Conservation (phyloP, 2,113 vertebrate species). For the Carassius auratus region DNA sequence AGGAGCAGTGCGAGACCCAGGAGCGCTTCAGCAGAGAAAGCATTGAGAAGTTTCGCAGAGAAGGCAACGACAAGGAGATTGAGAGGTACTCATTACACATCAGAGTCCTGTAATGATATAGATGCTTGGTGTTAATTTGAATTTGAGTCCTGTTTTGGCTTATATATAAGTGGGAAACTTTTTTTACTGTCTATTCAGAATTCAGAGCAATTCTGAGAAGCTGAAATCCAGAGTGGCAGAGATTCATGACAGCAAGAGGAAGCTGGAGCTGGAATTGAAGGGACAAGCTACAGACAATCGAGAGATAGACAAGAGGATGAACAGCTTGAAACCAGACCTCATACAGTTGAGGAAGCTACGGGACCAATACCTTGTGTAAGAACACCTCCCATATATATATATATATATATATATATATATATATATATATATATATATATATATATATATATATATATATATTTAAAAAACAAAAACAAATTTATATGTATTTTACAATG, state of each 20-base stretch:
- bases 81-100: constrained; percentile 80
- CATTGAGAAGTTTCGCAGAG: constrained; percentile 95
- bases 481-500: neutral
- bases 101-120: neutral
- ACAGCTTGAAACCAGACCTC: constrained; percentile 99
- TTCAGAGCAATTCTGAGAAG: constrained; percentile 97
- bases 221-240: constrained; percentile 97
- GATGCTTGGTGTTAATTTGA: neutral
- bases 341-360: constrained; percentile 98
- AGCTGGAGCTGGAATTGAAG: constrained; percentile 94
- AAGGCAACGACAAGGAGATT: constrained; percentile 98
- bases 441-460: too few relatives aligned
- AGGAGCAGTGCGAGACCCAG: constrained; percentile 98
- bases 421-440: too few relatives aligned
- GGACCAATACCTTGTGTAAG: constrained; percentile 98
- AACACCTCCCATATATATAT: constrained; percentile 1
- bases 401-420: too few relatives aligned
- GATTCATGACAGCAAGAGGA: constrained; percentile 94
- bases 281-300: constrained; percentile 96
- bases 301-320: constrained; percentile 98
- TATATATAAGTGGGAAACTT: neutral
- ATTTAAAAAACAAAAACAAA: too few relatives aligned
- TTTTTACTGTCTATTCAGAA: constrained; percentile 72
- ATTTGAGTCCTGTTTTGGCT: neutral
- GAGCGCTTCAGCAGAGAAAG: constrained; percentile 98